A percentile compares a stretch with the other conserved stretches of the same genome.
Evolutionary conservation across 2,888 invertebrate species (phyloP).

Genomic region (Ryuthela nishihirai): DNA sequence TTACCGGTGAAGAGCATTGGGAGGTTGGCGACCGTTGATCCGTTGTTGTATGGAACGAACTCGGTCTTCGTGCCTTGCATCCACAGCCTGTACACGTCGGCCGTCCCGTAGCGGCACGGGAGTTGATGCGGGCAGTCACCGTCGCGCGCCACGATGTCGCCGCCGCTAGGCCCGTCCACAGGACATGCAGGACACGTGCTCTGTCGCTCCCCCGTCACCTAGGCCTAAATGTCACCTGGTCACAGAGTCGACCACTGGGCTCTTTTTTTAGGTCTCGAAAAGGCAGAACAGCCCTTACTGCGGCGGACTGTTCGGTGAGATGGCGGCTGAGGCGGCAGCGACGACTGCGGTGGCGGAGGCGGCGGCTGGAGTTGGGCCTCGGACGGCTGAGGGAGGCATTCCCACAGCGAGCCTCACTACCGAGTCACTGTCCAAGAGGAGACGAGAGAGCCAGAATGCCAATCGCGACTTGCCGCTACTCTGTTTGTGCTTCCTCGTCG

Average conservation of each 20-base stretch:
- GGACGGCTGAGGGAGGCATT: background rate
- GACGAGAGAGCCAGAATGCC: background rate
- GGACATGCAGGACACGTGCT: background rate
- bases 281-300: too few species aligned
- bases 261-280: too few species aligned
- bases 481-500: too few species aligned
- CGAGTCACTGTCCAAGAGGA: background rate
- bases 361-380: too few species aligned
- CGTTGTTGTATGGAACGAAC: slow-evolving; percentile 21
- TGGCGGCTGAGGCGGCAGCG: too few species aligned
- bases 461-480: too few species aligned
- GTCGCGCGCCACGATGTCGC: slow-evolving; percentile 35
- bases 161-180: slow-evolving; percentile 27
- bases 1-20: slow-evolving; percentile 92
- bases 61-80: slow-evolving; percentile 36
- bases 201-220: background rate
- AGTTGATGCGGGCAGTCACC: slow-evolving; percentile 35
- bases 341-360: too few species aligned
- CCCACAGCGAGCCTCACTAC: background rate
- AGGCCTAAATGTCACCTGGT: background rate
- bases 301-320: too few species aligned
- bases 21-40: slow-evolving; percentile 78
- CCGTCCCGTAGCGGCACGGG: slow-evolving; percentile 38
- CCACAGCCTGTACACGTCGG: slow-evolving; percentile 39
- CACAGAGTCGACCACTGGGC: too few species aligned